phyloP scores from a whole-genome alignment of 2,888 invertebrate genomes.

The Pandemis cinnamomeana region DNA sequence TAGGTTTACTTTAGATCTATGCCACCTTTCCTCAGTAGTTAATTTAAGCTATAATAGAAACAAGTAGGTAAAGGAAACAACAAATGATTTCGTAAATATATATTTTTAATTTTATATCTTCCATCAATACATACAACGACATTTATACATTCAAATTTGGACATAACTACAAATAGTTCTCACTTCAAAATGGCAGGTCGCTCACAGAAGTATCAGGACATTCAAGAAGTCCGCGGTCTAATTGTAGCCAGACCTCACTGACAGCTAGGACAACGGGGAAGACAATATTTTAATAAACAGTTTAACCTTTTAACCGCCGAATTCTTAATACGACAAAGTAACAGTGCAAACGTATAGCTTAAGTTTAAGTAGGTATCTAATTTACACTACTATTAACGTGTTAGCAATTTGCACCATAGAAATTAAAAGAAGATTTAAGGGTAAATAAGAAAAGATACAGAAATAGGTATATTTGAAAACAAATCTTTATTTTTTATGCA shows the following conservation, averaged over 20 bases:
- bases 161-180: constrained; percentile 72
- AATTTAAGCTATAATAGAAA: background rate
- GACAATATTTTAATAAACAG: constrained; percentile 61
- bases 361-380: background rate
- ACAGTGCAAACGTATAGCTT: background rate
- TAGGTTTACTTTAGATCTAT: too few relatives aligned
- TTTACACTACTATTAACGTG: background rate
- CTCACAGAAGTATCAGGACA: constrained; percentile 49
- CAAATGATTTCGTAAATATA: constrained; percentile 82
- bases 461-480: background rate
- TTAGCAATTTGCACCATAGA: background rate
- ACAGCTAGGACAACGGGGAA: constrained; percentile 67
- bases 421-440: background rate
- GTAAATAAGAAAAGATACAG: background rate
- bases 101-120: constrained; percentile 85
- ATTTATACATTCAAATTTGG: constrained; percentile 75
- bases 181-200: constrained; percentile 69
- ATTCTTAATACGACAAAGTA: background rate
- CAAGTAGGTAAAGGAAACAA: constrained; percentile 54
- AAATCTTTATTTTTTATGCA: too few relatives aligned
- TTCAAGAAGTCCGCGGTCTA: background rate
- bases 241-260: constrained; percentile 24
- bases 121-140: constrained; percentile 85
- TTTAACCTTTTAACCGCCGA: constrained; percentile 13
- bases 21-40: too few relatives aligned